Conservation (phyloP, 2,797 vertebrate species). For the Diplodus sargus region DNA sequence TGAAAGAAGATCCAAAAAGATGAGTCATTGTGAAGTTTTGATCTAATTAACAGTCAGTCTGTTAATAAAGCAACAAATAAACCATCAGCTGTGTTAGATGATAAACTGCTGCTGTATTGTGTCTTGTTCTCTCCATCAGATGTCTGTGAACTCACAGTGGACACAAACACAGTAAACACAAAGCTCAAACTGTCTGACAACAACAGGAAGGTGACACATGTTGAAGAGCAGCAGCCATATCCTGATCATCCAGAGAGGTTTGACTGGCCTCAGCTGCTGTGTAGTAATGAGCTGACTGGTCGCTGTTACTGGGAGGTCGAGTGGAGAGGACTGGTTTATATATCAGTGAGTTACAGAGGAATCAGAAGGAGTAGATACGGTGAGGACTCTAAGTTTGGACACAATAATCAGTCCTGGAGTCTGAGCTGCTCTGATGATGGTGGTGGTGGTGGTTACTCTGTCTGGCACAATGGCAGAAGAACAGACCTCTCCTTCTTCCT, state of each 20-base stretch:
- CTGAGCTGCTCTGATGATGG: conserved; percentile 17
- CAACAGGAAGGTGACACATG: not conserved
- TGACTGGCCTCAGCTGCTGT: conserved; percentile 29
- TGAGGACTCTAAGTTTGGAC: not conserved
- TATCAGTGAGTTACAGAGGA: too few relatives aligned
- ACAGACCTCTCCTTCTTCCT: not conserved
- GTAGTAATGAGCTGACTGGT: not conserved
- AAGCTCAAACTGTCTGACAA: not conserved
- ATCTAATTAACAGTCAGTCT: conserved; percentile 12
- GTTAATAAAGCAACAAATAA: too few relatives aligned
- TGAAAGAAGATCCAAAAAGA: too few relatives aligned
- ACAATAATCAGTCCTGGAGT: conserved; percentile 16
- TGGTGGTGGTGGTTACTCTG: not conserved
- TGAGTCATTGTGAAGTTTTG: too few relatives aligned
- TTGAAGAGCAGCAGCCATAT: not conserved
- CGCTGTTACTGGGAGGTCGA: too few relatives aligned
- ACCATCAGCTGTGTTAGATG: too few relatives aligned
- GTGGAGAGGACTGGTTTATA: too few relatives aligned
- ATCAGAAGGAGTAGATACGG: not conserved
- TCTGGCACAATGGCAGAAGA: not conserved
- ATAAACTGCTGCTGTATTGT: too few relatives aligned
- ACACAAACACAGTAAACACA: conserved; percentile 14
- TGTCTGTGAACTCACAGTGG: not conserved
- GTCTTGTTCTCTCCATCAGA: too few relatives aligned
- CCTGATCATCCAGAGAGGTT: conserved; percentile 25